Evolutionary conservation across 2,797 vertebrate genomes (phyloP).

Genomic region (Sebastes nivosus): DNA sequence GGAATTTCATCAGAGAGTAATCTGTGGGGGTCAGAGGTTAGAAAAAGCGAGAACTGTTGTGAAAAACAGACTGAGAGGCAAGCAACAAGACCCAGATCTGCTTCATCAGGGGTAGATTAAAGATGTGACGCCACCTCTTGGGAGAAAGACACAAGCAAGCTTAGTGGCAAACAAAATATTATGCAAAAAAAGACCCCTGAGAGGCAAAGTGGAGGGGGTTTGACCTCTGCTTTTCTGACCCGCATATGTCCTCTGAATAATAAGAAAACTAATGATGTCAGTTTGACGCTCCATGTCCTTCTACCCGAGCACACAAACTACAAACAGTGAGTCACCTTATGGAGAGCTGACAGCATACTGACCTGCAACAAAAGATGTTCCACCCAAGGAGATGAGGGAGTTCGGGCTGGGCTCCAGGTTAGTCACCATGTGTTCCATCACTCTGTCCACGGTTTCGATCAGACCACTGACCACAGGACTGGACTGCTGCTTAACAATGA

Average conservation of each 20-base stretch:
- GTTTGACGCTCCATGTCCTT: constrained; percentile 17
- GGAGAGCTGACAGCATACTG: constrained; percentile 59
- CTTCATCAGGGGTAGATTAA: constrained; percentile 42
- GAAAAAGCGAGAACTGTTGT: constrained; percentile 14
- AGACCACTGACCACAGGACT: constrained; percentile 80
- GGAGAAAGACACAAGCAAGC: constrained; percentile 34
- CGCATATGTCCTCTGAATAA: constrained; percentile 27
- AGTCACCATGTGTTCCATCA: constrained; percentile 86
- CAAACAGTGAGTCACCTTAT: constrained; percentile 56
- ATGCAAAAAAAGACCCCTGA: constrained; percentile 21
- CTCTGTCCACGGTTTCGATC: constrained; percentile 88
- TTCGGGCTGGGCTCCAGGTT: constrained; percentile 75
- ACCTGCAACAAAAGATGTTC: constrained; percentile 92
- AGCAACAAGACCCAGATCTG: constrained; percentile 8
- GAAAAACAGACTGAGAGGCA: neutral
- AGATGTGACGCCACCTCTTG: neutral
- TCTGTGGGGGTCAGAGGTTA: constrained; percentile 80
- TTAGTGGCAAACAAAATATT: constrained; percentile 51
- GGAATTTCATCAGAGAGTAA: constrained; percentile 89
- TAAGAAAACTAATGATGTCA: constrained; percentile 64
- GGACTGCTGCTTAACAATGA: constrained; percentile 70
- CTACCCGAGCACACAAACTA: constrained; percentile 39
- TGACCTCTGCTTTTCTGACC: constrained; percentile 43
- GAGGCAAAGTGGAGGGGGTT: constrained; percentile 5
- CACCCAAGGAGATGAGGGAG: constrained; percentile 79